These are phyloP conservation scores for Drosophila tsacasi DNA, from an alignment of 1,140 invertebrate genomes.

Conservation along the genomic window DNA sequence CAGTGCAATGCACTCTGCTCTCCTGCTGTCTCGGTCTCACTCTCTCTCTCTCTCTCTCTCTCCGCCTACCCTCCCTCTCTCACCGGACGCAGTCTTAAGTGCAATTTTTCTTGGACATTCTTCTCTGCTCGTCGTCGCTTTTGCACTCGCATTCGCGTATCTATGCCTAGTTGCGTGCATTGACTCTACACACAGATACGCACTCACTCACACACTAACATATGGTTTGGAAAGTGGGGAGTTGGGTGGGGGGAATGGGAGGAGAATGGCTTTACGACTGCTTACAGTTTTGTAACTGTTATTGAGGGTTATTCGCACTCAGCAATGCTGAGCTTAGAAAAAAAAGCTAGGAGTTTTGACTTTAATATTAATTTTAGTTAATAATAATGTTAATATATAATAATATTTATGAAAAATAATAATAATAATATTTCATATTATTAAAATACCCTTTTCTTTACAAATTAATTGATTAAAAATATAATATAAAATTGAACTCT, in stretches of 20 bases:
- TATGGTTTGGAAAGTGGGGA: background rate
- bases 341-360: background rate
- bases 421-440: background rate
- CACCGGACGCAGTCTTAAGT: constrained; percentile 39
- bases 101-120: constrained; percentile 76
- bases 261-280: constrained; percentile 59
- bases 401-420: background rate
- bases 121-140: constrained; percentile 44
- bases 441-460: background rate
- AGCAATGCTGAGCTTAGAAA: constrained; percentile 1
- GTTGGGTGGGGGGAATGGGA: background rate
- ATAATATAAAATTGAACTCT: background rate
- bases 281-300: constrained; percentile 84
- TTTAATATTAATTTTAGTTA: background rate
- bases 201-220: constrained; percentile 17
- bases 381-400: background rate
- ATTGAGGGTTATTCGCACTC: constrained; percentile 79
- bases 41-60: background rate
- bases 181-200: constrained; percentile 57
- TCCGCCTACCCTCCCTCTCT: background rate
- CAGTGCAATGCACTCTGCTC: constrained; percentile 79
- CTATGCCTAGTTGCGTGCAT: constrained; percentile 78
- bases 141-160: constrained; percentile 33
- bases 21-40: constrained; percentile 33
- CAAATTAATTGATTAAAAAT: background rate